These are phyloP conservation scores for Salvelinus sp. DNA, from an alignment of 2,113 vertebrate species.

Conservation along the genomic window DNA sequence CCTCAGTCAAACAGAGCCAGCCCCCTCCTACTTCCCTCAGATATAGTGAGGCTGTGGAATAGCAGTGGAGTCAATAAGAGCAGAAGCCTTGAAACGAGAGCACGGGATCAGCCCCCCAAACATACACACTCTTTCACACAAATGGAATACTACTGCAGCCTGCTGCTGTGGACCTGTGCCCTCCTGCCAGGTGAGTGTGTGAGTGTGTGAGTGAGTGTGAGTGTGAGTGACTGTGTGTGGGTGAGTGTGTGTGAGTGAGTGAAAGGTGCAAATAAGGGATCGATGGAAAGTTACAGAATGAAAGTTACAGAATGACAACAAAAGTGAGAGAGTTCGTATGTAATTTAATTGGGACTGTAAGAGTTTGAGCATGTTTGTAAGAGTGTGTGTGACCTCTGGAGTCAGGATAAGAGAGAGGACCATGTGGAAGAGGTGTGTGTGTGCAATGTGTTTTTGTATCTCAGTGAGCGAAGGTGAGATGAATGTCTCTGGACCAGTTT, in stretches of 20 bases:
- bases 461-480: not conserved
- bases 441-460: not conserved
- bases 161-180: constrained; percentile 59
- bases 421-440: constrained; percentile 16
- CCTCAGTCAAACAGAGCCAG: not conserved
- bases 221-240: not conserved
- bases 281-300: constrained; percentile 1
- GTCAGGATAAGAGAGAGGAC: not conserved
- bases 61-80: constrained; percentile 8
- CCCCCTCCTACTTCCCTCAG: constrained; percentile 6
- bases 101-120: constrained; percentile 13
- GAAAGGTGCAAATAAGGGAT: too few relatives aligned
- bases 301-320: too few relatives aligned
- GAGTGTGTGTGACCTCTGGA: not conserved
- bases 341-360: not conserved
- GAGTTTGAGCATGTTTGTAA: not conserved
- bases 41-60: not conserved
- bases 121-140: constrained; percentile 19
- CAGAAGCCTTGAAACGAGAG: constrained; percentile 14
- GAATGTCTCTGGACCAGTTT: not conserved
- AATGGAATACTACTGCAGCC: constrained; percentile 52
- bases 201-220: not conserved
- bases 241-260: not conserved
- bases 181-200: constrained; percentile 55
- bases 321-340: too few relatives aligned